Percentiles rank a stretch among this genome's conserved stretches.
These are phyloP conservation scores for Uloborus plumipes DNA, from an alignment of 2,888 invertebrate species.

Conservation along the genomic window DNA sequence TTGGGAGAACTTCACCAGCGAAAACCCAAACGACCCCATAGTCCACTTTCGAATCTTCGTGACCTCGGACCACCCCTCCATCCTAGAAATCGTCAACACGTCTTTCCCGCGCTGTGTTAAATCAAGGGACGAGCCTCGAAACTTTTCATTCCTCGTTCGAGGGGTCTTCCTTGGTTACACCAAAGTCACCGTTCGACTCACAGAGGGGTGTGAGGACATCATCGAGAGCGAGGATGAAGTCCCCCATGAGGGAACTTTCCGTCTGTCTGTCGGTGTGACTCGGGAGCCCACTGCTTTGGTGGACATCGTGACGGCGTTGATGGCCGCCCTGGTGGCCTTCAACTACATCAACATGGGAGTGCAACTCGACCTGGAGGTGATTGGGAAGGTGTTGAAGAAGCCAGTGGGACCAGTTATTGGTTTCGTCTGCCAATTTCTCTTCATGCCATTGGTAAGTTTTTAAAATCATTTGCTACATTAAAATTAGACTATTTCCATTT, in stretches of 20 bases:
- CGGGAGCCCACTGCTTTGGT: conserved; percentile 44
- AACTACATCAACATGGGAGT: conserved; percentile 73
- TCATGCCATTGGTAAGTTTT: conserved; percentile 74
- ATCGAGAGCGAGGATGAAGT: not conserved
- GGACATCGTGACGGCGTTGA: conserved; percentile 69
- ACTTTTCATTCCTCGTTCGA: conserved; percentile 71
- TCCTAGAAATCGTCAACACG: conserved; percentile 44
- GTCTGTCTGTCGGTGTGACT: conserved; percentile 57
- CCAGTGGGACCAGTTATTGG: conserved; percentile 74
- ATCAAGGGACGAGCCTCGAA: conserved; percentile 30
- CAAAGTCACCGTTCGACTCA: conserved; percentile 37
- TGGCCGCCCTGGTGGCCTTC: conserved; percentile 70
- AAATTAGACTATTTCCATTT: too few relatives aligned
- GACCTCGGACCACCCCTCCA: conserved; percentile 33
- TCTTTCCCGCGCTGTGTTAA: conserved; percentile 18
- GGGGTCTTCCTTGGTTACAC: conserved; percentile 60
- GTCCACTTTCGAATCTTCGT: conserved; percentile 7
- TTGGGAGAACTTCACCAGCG: conserved; percentile 39
- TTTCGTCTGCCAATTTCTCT: conserved; percentile 73
- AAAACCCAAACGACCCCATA: not conserved
- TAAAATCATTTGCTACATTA: too few relatives aligned
- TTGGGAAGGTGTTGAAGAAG: conserved; percentile 71
- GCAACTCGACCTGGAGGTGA: conserved; percentile 71
- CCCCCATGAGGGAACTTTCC: not conserved
- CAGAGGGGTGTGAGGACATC: conserved; percentile 16